These are phyloP conservation scores for Brachypteracias leptosomus DNA, from an alignment of 2,113 vertebrate genomes.

Conservation along the genomic window DNA sequence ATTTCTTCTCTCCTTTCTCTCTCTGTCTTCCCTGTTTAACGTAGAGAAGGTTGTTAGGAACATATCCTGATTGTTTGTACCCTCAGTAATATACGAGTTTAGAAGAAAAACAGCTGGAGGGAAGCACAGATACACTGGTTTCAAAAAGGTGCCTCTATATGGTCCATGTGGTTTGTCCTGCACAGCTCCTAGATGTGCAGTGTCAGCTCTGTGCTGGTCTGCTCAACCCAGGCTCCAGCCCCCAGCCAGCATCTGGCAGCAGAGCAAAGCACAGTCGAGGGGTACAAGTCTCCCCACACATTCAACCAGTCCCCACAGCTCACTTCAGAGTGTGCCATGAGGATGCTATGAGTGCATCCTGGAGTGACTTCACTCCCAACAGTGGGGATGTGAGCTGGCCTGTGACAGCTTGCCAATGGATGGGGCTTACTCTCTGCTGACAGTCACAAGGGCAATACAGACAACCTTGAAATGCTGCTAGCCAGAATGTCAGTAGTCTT, in stretches of 20 bases:
- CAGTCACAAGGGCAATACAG: background rate
- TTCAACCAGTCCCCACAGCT: background rate
- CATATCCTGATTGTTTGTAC: background rate
- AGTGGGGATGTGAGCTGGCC: accelerated
- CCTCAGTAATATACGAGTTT: background rate
- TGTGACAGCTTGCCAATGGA: background rate
- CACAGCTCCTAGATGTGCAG: background rate
- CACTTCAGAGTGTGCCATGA: accelerated
- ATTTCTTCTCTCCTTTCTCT: background rate
- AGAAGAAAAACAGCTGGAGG: constrained; percentile 3
- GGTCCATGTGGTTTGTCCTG: accelerated
- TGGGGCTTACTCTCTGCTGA: accelerated
- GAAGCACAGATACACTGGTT: background rate
- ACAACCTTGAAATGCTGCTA: background rate
- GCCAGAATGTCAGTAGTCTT: background rate
- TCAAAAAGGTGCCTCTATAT: background rate
- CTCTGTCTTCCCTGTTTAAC: background rate
- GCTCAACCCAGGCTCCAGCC: background rate
- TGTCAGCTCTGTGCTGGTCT: accelerated
- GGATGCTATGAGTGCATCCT: background rate
- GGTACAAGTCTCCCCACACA: accelerated
- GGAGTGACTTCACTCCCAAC: background rate
- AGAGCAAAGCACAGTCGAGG: background rate
- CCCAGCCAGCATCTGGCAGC: accelerated
- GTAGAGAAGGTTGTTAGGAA: background rate